These are phyloP conservation scores for Mionectes macconnelli DNA, from an alignment of 2,113 vertebrate genomes.

Conservation along the genomic window DNA sequence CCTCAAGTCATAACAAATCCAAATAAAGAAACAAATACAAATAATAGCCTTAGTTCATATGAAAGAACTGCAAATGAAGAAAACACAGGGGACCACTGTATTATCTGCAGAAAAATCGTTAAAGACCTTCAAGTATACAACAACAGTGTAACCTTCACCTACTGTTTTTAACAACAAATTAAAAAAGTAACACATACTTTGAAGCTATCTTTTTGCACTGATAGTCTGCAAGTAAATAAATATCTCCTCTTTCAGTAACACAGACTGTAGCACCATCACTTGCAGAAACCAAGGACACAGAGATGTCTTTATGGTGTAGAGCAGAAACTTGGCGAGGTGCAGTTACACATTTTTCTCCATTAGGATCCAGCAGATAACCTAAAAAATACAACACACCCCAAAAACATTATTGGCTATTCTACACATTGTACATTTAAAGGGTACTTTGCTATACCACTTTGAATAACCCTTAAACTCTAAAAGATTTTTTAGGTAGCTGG, in stretches of 20 bases:
- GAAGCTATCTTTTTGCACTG: constrained; percentile 98
- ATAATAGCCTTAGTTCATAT: accelerated
- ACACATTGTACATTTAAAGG: background rate
- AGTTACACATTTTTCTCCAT: constrained; percentile 90
- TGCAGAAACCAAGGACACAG: constrained; percentile 86
- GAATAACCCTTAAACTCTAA: background rate
- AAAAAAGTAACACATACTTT: constrained; percentile 78
- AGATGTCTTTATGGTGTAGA: constrained; percentile 88
- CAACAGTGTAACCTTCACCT: background rate
- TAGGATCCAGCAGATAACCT: constrained; percentile 94
- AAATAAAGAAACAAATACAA: background rate
- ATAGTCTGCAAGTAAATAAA: constrained; percentile 92
- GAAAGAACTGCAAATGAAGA: background rate
- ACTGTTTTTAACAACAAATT: background rate
- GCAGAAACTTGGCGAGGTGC: constrained; percentile 92
- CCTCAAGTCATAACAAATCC: background rate
- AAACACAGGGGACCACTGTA: background rate
- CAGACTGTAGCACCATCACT: constrained; percentile 94
- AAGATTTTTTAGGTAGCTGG: background rate
- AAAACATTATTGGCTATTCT: background rate
- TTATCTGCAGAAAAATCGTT: background rate
- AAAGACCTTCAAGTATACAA: background rate
- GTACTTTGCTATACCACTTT: background rate
- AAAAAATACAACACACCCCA: background rate
- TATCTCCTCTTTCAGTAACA: constrained; percentile 89